A percentile compares a stretch with the other conserved stretches of the same genome.
Evolutionary conservation across 2,797 vertebrate species (phyloP).

Genomic region (Sitta carolinensis): DNA sequence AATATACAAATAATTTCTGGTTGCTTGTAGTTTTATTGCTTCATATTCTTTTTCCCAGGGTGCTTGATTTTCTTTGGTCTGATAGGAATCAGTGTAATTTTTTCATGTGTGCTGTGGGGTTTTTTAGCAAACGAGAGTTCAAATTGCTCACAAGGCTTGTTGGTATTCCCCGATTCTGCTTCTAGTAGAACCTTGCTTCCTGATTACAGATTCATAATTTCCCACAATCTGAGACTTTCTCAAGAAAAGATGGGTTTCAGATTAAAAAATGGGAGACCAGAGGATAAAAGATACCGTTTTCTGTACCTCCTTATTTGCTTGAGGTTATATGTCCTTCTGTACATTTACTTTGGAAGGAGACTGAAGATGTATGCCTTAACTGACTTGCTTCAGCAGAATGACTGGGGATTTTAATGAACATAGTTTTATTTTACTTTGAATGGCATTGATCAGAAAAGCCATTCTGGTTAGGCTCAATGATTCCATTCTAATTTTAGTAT

Average conservation of each 20-base stretch:
- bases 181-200: neutral
- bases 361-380: neutral
- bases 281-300: neutral
- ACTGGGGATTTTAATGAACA: neutral
- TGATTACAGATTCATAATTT: neutral
- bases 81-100: neutral
- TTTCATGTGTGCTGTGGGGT: neutral
- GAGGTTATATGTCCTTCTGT: neutral
- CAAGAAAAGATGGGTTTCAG: neutral
- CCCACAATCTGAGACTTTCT: neutral
- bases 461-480: neutral
- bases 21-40: neutral
- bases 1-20: neutral
- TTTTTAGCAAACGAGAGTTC: neutral
- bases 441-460: neutral
- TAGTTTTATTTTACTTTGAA: neutral
- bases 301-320: neutral
- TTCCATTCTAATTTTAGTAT: neutral
- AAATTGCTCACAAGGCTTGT: neutral
- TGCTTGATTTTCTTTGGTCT: neutral
- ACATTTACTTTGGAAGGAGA: neutral
- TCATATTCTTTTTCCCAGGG: neutral
- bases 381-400: neutral
- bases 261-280: neutral
- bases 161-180: neutral